These are phyloP conservation scores for Harpegnathos saltator DNA, from an alignment of 1,140 invertebrate species.

Conservation along the genomic window DNA sequence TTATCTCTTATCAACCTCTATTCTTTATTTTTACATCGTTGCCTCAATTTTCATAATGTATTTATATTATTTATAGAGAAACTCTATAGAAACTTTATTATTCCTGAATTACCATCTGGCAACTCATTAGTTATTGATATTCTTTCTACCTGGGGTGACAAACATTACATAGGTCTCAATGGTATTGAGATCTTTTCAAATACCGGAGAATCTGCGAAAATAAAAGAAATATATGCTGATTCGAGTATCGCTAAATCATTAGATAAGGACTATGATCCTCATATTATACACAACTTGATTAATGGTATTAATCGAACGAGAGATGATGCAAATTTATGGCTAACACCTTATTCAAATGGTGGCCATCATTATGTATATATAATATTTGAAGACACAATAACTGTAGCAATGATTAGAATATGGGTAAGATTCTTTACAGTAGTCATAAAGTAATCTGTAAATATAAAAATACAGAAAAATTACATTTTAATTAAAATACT, in stretches of 20 bases:
- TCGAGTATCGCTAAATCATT: constrained; percentile 70
- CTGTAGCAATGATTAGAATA: constrained; percentile 91
- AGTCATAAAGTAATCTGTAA: constrained; percentile 10
- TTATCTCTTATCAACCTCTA: too few species aligned
- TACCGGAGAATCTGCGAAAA: constrained; percentile 87
- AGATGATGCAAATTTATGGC: constrained; percentile 92
- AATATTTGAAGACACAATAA: constrained; percentile 87
- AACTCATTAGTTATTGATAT: constrained; percentile 90
- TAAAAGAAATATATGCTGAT: constrained; percentile 82
- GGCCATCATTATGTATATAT: constrained; percentile 88
- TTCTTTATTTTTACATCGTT: neutral
- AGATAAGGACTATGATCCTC: constrained; percentile 87
- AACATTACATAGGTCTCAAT: constrained; percentile 92
- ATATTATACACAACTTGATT: constrained; percentile 88
- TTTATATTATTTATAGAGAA: constrained; percentile 30
- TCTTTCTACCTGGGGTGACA: constrained; percentile 93
- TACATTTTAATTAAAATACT: constrained; percentile 33
- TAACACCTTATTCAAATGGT: constrained; percentile 88
- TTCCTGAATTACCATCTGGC: constrained; percentile 92
- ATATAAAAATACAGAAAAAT: neutral
- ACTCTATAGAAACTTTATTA: constrained; percentile 82
- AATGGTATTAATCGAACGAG: constrained; percentile 91
- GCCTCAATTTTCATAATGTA: neutral
- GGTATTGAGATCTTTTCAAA: constrained; percentile 92
- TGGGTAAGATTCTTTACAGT: constrained; percentile 88